Evolutionary conservation across 2,797 vertebrate genomes (phyloP), one percentile per base, ranked within the genome.

Genomic region (Phyllotis vaccarum): DNA sequence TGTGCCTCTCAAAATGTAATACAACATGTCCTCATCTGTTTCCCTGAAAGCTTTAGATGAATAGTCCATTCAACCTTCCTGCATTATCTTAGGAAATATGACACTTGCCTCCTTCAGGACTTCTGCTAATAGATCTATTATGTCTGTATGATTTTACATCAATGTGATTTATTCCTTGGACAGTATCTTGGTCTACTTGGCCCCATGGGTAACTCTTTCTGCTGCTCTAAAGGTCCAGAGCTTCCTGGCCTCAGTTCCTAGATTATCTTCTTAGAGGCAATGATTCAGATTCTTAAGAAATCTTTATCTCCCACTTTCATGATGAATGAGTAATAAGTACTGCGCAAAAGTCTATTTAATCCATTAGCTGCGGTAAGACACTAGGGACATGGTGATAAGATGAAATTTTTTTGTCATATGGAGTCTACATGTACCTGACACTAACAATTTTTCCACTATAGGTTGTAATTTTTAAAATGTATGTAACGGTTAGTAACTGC

Each of bases 221-320:
- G 29, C 37, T 24, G 14, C 86, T 60, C 37, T 75, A 31, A 22
- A 31, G 11, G 29, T 58, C 37, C 52, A 88, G 37, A 40, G n/a
- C 24, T 56, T n/a, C 14, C 5, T 54, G 46, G 49, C 52, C 37
- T 58, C 37, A 14, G 16, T 10, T 34, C 37, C 78, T 90, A 88
- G 7, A 80, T 86, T 70, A 87, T 37, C 24, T 80, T 49, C 56
- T 72, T 86, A 64, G 80, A 93, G 58, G 5, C 10, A 43, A 6
- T 17, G 10, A 80, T 74, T 83, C 4, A 80, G 74, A 90, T 83
- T 91, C 60, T 58, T 85, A 93, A 58, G 12, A 93, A 83, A 52
- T 34, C 66, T 34, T 81, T 74, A 54, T 91, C 19, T 29, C 3
- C 31, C 46, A 19, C 19, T 27, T 85, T 34, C 16, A 16, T 86